Base-by-base conservation (phyloP, 2,113 vertebrate genomes). In the Copsychus sechellarum region DNA sequence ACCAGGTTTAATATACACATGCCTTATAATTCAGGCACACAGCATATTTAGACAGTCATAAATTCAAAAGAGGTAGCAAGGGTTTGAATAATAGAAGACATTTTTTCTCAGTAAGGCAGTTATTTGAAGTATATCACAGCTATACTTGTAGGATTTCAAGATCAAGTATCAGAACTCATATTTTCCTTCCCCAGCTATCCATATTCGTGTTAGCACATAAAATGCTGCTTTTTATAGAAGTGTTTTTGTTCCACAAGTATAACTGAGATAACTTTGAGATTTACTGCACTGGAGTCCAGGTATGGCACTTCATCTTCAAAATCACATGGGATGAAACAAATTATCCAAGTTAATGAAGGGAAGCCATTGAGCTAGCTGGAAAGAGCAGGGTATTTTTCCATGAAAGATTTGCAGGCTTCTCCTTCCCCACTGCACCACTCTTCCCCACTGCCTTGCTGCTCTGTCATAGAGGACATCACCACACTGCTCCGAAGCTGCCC, bases 11-110 rank as follows among this genome's bases (percentile, higher is more conserved):
- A 86, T 20, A 40, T n/a, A 60, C 45, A 76, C 17, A 54, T 12
- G 48, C 51, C 67, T 80, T 80, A 71, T 82, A 86, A 81, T 66
- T 93, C 87, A 96, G 62, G 74, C 81, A 77, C 90, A 69, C 22
- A 66, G 42, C 66, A 48, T 43, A 72, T 50, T 92, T 77, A 90
- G 70, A 66, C 28, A 73, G 71, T 31, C 81, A 88, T 91, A 94
- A 95, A 95, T 83, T 85, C 65, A 58, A 90, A 76, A 50, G 78
- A 93, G 90, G 81, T 92, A 96, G 74, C 56, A 70, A 22, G 14
- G 5, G 28, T 26, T 89, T 72, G 29, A 87, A 82, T 77, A 92
- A 77, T 5, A 29, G 1, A 71, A 81, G 38, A 70, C 15, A 3
- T 66, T 92, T 91, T 85, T 86, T 73, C 78, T 91, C 51, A 89